Evolutionary conservation across 2,797 vertebrate species (phyloP), one percentile per base, ranked within the genome.

Genomic region (Chromobotia macracanthus): DNA sequence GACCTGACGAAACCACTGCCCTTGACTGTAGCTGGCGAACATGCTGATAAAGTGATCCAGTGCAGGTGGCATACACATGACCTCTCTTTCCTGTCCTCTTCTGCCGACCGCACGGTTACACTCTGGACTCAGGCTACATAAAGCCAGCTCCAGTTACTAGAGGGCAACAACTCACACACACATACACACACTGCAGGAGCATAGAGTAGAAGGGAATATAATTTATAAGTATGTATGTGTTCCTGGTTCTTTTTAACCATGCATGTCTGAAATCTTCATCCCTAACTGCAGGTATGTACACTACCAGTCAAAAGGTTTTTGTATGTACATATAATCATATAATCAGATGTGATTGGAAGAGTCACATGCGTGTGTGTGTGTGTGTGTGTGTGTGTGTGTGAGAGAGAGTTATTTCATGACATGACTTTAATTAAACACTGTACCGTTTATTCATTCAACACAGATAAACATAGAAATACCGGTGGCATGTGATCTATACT

Each of bases 1-100:
- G 98, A 99, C 90, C 92, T 99, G 84, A 99, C 97, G 0, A 99
- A 99, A 85, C 96, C 92, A 89, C 91, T 99, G 88, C 98, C 97
- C 68, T 89, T 93, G 84, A 98, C 96, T 61, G 93, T 96, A 81
- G 96, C 96, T 48, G 97, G 97, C 51, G 96, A 99, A 80, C 98
- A 99, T 86, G 94, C 95, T 48, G 98, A 99, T 92, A 99, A 99
- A 90, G 98, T 99, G 89, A 99, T 99, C 84, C 98, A 99, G 78
- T 99, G 98, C 91, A 92, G 97, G 6, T 99, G 97, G 98, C 98
- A 99, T 85, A 95, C 98, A 0, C 93, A 97, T 76, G 96, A 99
- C 83, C 95, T 99, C 80, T 98, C 98, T 86, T 99, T 99, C 94
- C 92, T 99, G 80, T 99, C 97, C 0, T 98, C 98, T 3, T 99